A percentile compares a stretch with the other conserved stretches of the same genome.
Evolutionary conservation across 1,140 invertebrate species (phyloP).

Genomic region (Drosophila rufa): DNA sequence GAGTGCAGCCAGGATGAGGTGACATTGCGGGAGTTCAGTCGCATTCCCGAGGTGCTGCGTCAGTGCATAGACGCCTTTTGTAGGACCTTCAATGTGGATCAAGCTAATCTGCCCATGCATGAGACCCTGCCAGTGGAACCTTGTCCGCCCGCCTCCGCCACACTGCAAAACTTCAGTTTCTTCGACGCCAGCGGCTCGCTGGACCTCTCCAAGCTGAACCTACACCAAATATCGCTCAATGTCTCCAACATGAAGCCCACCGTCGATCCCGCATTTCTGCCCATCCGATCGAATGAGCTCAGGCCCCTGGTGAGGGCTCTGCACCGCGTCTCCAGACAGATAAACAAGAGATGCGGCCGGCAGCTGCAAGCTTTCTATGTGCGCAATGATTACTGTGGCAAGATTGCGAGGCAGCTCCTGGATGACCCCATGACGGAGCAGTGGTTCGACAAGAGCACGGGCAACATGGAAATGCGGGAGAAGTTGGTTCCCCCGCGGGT

Average conservation of each 20-base stretch:
- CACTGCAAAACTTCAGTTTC: slow-evolving; percentile 63
- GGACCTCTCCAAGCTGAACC: slow-evolving; percentile 68
- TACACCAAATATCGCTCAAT: slow-evolving; percentile 85
- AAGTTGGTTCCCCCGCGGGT: slow-evolving; percentile 88
- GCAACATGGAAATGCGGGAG: slow-evolving; percentile 86
- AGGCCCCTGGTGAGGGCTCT: slow-evolving; percentile 89
- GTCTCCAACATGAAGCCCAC: slow-evolving; percentile 87
- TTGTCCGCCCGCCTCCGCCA: slow-evolving; percentile 25
- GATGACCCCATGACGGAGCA: slow-evolving; percentile 87
- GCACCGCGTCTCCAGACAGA: slow-evolving; percentile 87
- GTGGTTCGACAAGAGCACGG: slow-evolving; percentile 87
- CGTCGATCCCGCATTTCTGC: slow-evolving; percentile 91
- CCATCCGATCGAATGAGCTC: slow-evolving; percentile 90
- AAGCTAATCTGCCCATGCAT: slow-evolving; percentile 68
- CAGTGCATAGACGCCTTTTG: slow-evolving; percentile 87
- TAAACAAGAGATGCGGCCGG: slow-evolving; percentile 88
- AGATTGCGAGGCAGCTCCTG: slow-evolving; percentile 87
- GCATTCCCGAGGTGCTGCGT: slow-evolving; percentile 87
- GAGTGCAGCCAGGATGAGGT: slow-evolving; percentile 58
- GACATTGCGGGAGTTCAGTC: slow-evolving; percentile 85
- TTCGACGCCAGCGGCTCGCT: slow-evolving; percentile 66
- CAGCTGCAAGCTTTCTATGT: slow-evolving; percentile 87
- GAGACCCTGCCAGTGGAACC: slow-evolving; percentile 55
- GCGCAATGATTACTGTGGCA: slow-evolving; percentile 87
- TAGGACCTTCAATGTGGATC: slow-evolving; percentile 86